phyloP scores from a whole-genome alignment of 2,888 invertebrate species.

The Netelia inedita region DNA sequence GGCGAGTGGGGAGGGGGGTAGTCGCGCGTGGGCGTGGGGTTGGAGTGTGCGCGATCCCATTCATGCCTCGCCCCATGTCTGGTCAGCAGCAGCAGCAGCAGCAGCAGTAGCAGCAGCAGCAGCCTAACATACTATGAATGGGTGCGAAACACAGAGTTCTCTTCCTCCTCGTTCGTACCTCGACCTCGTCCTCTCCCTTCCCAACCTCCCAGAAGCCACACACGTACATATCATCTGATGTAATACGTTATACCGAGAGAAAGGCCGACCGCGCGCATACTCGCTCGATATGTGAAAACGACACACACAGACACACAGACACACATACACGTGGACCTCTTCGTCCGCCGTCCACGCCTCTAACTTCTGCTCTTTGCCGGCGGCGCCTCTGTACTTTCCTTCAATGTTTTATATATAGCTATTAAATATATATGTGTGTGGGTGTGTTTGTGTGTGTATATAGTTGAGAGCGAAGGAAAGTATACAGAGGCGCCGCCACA shows the following conservation, averaged over 20 bases:
- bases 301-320: not conserved
- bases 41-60: conserved; percentile 65
- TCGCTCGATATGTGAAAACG: not conserved
- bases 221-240: conserved; percentile 41
- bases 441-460: not conserved
- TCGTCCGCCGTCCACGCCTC: conserved; percentile 21
- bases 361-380: conserved; percentile 31
- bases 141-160: conserved; percentile 50
- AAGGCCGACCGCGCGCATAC: conserved; percentile 7
- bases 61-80: conserved; percentile 63
- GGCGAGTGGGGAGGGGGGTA: not conserved
- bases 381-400: conserved; percentile 45
- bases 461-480: not conserved
- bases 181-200: conserved; percentile 28
- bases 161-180: conserved; percentile 44
- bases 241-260: conserved; percentile 50
- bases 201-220: conserved; percentile 23
- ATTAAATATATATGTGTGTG: conserved; percentile 14
- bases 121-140: conserved; percentile 57
- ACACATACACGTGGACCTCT: conserved; percentile 1
- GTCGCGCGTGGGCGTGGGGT: conserved; percentile 50
- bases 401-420: not conserved
- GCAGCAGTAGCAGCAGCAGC: conserved; percentile 15
- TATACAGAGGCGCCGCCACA: not conserved
- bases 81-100: conserved; percentile 34